phyloP scores from a whole-genome alignment of 1,140 invertebrate genomes.

The Nilaparvata lugens region DNA sequence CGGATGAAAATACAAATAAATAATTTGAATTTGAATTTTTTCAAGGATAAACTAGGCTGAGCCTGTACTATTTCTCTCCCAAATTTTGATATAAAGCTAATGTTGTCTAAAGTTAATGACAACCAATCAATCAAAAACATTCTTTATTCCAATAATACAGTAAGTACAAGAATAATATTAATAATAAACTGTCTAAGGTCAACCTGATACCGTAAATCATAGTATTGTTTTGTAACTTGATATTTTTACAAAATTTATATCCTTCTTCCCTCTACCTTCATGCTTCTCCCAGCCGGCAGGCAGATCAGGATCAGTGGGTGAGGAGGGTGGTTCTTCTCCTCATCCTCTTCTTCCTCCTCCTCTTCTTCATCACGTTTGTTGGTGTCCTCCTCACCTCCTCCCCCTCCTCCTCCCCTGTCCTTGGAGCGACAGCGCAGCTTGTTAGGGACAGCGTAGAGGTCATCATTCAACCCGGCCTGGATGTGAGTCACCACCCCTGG shows the following conservation, averaged over 20 bases:
- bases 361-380: neutral
- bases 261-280: conserved; percentile 53
- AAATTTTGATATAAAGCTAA: too few relatives aligned
- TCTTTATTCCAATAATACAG: too few relatives aligned
- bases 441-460: conserved; percentile 64
- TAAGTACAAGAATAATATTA: too few relatives aligned
- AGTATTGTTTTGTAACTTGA: too few relatives aligned
- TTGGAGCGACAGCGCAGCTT: conserved; percentile 43
- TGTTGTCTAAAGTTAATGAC: too few relatives aligned
- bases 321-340: neutral
- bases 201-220: too few relatives aligned
- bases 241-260: neutral
- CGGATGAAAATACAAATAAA: too few relatives aligned
- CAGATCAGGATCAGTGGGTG: conserved; percentile 38
- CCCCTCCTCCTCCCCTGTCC: neutral
- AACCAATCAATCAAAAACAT: too few relatives aligned
- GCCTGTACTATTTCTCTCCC: too few relatives aligned
- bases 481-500: conserved; percentile 46
- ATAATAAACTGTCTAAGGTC: too few relatives aligned
- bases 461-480: conserved; percentile 57
- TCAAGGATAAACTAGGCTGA: too few relatives aligned
- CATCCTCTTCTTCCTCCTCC: neutral
- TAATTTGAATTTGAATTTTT: too few relatives aligned
- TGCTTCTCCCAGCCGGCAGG: conserved; percentile 89
- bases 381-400: neutral